Percentiles rank a stretch among this genome's conserved stretches.
These are phyloP conservation scores for Bombyx mandarina DNA, from an alignment of 1,140 invertebrate genomes.

Conservation along the genomic window DNA sequence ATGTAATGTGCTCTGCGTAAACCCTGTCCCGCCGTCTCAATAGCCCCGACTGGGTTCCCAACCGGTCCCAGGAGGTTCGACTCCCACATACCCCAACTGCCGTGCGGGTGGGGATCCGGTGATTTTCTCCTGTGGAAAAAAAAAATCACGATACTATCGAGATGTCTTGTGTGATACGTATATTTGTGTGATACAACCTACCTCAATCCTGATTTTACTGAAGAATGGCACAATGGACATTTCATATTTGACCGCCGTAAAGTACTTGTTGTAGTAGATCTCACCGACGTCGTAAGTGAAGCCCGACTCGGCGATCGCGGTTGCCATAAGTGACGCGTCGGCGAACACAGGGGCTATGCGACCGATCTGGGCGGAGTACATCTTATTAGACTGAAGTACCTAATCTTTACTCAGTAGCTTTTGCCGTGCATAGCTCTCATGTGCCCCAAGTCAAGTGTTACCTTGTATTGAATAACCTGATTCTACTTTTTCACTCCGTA, in stretches of 20 bases:
- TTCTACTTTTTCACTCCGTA: too few relatives aligned
- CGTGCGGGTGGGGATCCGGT: too few relatives aligned
- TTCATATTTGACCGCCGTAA: conserved; percentile 92
- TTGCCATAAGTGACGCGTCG: conserved; percentile 90
- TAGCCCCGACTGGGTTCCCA: too few relatives aligned
- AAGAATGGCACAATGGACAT: conserved; percentile 87
- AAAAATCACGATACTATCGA: too few relatives aligned
- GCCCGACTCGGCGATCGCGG: conserved; percentile 84
- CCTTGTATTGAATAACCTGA: not conserved
- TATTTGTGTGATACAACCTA: conserved; percentile 8
- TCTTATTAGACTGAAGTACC: not conserved
- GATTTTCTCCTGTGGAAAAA: too few relatives aligned
- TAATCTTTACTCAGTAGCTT: not conserved
- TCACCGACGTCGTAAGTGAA: conserved; percentile 89
- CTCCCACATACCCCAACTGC: too few relatives aligned
- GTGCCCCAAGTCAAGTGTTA: not conserved
- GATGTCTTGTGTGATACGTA: too few relatives aligned
- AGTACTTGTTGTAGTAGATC: conserved; percentile 93
- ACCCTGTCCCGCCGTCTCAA: too few relatives aligned
- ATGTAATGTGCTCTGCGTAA: too few relatives aligned
- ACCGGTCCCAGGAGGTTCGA: too few relatives aligned
- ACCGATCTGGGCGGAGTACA: conserved; percentile 73
- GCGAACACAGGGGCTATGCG: conserved; percentile 92
- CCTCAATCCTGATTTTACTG: conserved; percentile 76
- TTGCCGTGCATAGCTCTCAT: not conserved